Conservation (phyloP, 1,140 invertebrate species). For the Tetramorium alpestre region DNA sequence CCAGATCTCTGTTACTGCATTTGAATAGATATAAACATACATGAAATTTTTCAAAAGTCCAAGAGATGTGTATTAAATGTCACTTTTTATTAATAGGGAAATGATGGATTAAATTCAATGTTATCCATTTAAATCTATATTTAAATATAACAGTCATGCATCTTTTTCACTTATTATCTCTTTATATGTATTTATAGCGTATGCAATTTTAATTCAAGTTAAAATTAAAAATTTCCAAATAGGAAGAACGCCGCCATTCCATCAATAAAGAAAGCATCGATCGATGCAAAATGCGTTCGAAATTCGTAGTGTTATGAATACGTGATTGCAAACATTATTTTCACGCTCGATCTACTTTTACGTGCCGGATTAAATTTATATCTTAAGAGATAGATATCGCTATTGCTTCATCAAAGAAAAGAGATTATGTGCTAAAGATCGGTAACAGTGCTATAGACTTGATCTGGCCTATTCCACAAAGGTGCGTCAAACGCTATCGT, state of each 20-base stretch:
- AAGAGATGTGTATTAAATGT: neutral
- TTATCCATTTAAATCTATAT: neutral
- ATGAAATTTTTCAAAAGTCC: neutral
- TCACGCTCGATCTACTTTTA: neutral
- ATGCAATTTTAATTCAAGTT: too few species aligned
- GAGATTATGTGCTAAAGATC: neutral
- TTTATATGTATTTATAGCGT: too few species aligned
- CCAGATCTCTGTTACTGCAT: neutral
- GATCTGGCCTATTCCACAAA: neutral
- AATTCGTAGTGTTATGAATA: neutral
- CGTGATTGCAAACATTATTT: neutral
- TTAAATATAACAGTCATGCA: neutral
- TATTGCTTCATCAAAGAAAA: neutral
- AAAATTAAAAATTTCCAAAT: too few species aligned
- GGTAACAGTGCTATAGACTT: slow-evolving; percentile 3
- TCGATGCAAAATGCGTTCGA: too few species aligned
- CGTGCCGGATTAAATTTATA: neutral
- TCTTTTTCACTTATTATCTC: neutral
- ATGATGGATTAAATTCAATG: neutral
- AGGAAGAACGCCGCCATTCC: neutral
- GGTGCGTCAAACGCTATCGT: neutral
- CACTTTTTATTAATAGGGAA: neutral
- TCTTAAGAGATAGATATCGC: neutral
- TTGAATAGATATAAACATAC: neutral
- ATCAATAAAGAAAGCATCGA: slow-evolving; percentile 4